These are phyloP conservation scores for Ectobius pallidus DNA, from an alignment of 2,888 invertebrate genomes.

Conservation along the genomic window DNA sequence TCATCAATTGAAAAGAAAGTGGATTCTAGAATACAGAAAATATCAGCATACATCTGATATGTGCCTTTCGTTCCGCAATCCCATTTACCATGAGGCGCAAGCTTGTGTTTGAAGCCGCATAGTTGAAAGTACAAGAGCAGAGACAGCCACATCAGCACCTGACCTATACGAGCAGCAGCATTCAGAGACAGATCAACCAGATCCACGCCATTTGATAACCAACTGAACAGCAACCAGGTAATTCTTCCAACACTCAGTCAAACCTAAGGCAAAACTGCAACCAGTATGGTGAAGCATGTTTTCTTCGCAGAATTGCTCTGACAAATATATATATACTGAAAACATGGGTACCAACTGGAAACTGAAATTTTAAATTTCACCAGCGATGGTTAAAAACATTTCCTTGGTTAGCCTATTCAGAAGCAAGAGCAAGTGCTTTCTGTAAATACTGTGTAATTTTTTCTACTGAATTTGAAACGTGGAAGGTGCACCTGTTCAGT, in stretches of 20 bases:
- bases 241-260: not conserved
- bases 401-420: not conserved
- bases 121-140: not conserved
- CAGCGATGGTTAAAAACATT: not conserved
- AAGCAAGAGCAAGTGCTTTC: not conserved
- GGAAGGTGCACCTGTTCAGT: too few species aligned
- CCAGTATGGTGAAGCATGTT: not conserved
- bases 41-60: too few species aligned
- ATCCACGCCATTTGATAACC: not conserved
- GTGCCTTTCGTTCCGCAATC: too few species aligned
- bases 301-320: not conserved
- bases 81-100: too few species aligned
- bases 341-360: not conserved
- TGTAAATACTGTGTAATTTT: not conserved
- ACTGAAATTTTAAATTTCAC: not conserved
- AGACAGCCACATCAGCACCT: not conserved
- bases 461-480: not conserved
- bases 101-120: too few species aligned
- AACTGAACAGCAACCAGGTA: not conserved
- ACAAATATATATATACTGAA: not conserved
- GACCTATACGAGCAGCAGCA: not conserved
- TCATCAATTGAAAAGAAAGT: too few species aligned
- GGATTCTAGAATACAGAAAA: too few species aligned
- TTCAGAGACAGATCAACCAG: not conserved
- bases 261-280: not conserved